Evolutionary conservation across 2,797 vertebrate species (phyloP), one percentile per base, ranked within the genome.

Genomic region (Gila robusta): DNA sequence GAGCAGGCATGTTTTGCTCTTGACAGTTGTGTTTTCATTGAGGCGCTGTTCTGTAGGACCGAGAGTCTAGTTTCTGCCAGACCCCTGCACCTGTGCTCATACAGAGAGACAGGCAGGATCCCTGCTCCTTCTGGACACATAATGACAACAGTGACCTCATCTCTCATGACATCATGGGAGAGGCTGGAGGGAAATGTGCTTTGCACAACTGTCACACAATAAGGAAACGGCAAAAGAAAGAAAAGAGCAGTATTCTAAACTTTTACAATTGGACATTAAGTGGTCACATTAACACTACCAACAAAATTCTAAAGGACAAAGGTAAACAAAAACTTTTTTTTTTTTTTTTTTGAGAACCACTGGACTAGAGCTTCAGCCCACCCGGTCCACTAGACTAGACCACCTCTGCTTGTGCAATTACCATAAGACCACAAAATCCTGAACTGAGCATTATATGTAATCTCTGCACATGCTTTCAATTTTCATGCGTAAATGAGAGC

Each of bases 101-200:
- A 85, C 23, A 35, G 69, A 85, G 70, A 83, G 76, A 79, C 79
- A 26, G 49, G 19, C 78, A 28, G 81, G 87, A 88, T 41, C 83
- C 54, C 72, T 19, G 74, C 81, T 89, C 41, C 56, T 73, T 62
- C 39, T 88, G 86, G 69, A 87, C 62, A 28, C 35, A 26, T 66
- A 87, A 84, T 80, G 86, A 89, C 87, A 86, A 77, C 70, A 56
- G 52, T 90, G 90, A 90, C 81, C 83, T 90, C 88, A 90, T 86
- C 70, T 39, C 64, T 67, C 26, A 84, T 90, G 85, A 90, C 87
- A 88, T 90, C 88, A 90, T 88, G 88, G 85, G 85, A 89, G 78
- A 81, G 87, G 54, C 78, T 79, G 71, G 12, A 17, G 62, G 26
- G 26, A 66, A 28, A 66, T 32, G 26, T 66, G 14, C 64, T 66